Percentiles rank a stretch among this genome's conserved stretches.
Conservation (phyloP, 2,797 vertebrate species). For the Neostethus bicornis region DNA sequence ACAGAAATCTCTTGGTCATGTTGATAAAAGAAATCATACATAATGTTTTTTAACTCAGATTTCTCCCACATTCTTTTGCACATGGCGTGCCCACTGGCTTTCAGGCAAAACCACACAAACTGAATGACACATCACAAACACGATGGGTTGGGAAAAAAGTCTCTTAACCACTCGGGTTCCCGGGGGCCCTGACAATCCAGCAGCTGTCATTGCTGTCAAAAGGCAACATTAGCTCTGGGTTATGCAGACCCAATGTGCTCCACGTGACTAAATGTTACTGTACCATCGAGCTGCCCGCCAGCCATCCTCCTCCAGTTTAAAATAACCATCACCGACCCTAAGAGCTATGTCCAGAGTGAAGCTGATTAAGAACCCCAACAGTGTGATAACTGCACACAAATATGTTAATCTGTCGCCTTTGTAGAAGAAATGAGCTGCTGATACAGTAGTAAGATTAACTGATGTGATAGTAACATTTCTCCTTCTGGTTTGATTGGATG, state of each 20-base stretch:
- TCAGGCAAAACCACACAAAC: slow-evolving; percentile 44
- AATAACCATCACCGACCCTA: slow-evolving; percentile 39
- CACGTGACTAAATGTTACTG: slow-evolving; percentile 67
- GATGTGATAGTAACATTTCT: slow-evolving; percentile 24
- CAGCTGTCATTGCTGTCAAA: slow-evolving; percentile 79
- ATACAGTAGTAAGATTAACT: slow-evolving; percentile 11
- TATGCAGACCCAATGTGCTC: slow-evolving; percentile 42
- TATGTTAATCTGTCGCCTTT: background rate
- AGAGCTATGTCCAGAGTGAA: slow-evolving; percentile 11
- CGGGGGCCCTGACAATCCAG: slow-evolving; percentile 69
- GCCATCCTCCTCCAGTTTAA: slow-evolving; percentile 52
- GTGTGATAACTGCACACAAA: background rate
- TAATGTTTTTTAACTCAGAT: slow-evolving; percentile 52
- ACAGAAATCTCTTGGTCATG: slow-evolving; percentile 20
- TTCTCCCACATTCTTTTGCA: slow-evolving; percentile 58
- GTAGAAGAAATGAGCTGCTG: background rate
- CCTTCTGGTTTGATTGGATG: slow-evolving; percentile 39
- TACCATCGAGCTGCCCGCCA: slow-evolving; percentile 34
- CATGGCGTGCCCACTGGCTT: slow-evolving; percentile 42
- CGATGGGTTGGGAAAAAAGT: slow-evolving; percentile 51
- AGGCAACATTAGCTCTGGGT: slow-evolving; percentile 74
- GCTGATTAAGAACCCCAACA: slow-evolving; percentile 30
- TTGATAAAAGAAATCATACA: slow-evolving; percentile 31
- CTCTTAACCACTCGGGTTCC: slow-evolving; percentile 51
- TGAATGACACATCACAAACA: slow-evolving; percentile 69